Base-by-base conservation (phyloP, 2,113 vertebrate species). In the Rhineura floridana region DNA sequence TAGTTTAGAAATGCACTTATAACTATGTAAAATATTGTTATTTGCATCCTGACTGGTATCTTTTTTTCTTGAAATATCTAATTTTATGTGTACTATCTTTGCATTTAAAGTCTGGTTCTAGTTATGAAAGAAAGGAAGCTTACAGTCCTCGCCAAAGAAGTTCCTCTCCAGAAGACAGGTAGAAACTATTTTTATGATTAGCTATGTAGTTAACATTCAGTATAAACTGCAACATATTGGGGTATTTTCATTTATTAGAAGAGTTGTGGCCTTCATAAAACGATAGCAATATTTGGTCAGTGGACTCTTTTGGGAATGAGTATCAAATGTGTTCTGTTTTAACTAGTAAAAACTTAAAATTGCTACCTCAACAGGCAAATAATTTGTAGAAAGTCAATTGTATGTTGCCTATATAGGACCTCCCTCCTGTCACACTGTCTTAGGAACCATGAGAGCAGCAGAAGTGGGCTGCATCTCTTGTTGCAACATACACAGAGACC, bases 121-220 rank as follows among this genome's bases (percentile, higher is more conserved):
- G 89, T 89, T 91, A 95, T 0, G 97, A 97, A 88, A 96, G 91
- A 92, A 95, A 89, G 75, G 97, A 97, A 81, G 93, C 90, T 87
- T 90, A 95, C 84, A 92, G 91, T 93, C 96, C 95, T 33, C 91
- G 82, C 42, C 95, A 90, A 36, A 95, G 86, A 82, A 96, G 93
- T 76, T 93, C 96, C 67, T 97, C 97, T 91, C 97, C 97, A 88
- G 97, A 97, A 86, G 96, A 97, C 90, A 97, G 97, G 97, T 98
- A 97, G 73, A 87, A 79, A 10, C 73, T 82, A 44, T 82, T 81
- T 85, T 78, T 76, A 21, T 88, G 15, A 65, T 1, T 30, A 90
- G 25, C 36, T 59, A 86, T 72, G 17, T 6, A 82, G 55, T 65
- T 84, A 52, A 85, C 55, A 0, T 69, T 75, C 33, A 79, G 7